Conservation (phyloP, 2,888 invertebrate genomes). For the Octodonta nipae region DNA sequence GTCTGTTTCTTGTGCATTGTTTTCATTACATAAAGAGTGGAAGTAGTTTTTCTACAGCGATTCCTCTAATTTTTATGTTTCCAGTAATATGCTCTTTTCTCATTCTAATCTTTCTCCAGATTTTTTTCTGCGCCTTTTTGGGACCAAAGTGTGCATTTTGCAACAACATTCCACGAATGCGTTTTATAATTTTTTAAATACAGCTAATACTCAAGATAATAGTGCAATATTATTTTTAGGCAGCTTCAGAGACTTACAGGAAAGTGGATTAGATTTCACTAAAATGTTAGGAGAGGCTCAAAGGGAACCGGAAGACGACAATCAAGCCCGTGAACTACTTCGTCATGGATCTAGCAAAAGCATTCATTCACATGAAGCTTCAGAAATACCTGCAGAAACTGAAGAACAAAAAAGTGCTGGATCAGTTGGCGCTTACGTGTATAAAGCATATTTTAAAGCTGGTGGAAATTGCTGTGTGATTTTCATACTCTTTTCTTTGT, state of each 20-base stretch:
- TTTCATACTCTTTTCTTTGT: constrained; percentile 47
- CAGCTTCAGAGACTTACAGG: constrained; percentile 57
- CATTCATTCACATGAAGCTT: constrained; percentile 33
- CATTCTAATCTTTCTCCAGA: no score
- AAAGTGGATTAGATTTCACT: constrained; percentile 65
- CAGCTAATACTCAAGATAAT: background rate
- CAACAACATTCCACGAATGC: no score
- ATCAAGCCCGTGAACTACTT: constrained; percentile 5
- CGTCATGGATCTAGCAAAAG: constrained; percentile 44
- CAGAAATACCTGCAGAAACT: constrained; percentile 23
- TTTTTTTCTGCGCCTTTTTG: no score
- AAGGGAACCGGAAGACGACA: constrained; percentile 11
- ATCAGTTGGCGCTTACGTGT: constrained; percentile 40
- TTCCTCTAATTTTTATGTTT: no score
- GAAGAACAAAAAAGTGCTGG: constrained; percentile 54
- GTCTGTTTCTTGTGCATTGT: no score
- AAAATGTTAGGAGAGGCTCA: constrained; percentile 45
- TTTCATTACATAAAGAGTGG: no score
- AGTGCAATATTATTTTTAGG: constrained; percentile 12
- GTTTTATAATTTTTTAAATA: no score
- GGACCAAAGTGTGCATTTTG: no score
- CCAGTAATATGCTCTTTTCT: no score
- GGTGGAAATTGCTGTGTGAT: constrained; percentile 58
- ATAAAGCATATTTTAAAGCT: constrained; percentile 58
- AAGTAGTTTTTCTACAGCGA: no score